Evolutionary conservation across 1,140 invertebrate genomes (phyloP).

Genomic region (Drosophila santomea): DNA sequence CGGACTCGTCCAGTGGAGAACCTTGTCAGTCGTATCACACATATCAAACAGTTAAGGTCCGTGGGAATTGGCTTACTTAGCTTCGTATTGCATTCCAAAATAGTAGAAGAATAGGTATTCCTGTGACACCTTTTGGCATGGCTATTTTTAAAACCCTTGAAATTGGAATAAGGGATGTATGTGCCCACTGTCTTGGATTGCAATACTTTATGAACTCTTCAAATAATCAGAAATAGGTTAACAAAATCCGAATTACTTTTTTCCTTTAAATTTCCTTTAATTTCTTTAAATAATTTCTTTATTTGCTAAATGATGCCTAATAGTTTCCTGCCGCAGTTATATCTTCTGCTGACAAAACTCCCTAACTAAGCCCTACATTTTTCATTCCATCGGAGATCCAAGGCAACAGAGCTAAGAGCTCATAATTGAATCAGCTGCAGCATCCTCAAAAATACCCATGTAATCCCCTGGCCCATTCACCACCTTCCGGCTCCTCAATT

Average conservation of each 20-base stretch:
- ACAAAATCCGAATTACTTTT: too few relatives aligned
- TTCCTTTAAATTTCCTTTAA: too few relatives aligned
- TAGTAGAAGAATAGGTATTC: constrained; percentile 11
- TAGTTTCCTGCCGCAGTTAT: too few relatives aligned
- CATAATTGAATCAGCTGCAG: constrained; percentile 26
- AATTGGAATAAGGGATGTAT: not conserved
- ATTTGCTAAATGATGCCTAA: too few relatives aligned
- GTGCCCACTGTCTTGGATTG: not conserved
- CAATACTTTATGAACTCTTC: too few relatives aligned
- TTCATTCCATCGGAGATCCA: not conserved
- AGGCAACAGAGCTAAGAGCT: constrained; percentile 15
- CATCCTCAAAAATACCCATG: constrained; percentile 16
- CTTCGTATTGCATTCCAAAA: constrained; percentile 29
- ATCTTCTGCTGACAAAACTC: too few relatives aligned
- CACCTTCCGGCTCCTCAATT: constrained; percentile 30
- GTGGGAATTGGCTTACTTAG: constrained; percentile 29
- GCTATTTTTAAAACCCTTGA: not conserved
- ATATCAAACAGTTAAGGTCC: constrained; percentile 42
- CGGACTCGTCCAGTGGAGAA: not conserved
- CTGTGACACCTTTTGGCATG: not conserved
- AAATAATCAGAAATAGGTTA: too few relatives aligned
- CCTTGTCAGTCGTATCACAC: constrained; percentile 36
- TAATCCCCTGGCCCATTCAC: constrained; percentile 1
- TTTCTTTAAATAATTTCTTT: too few relatives aligned
- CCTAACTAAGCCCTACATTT: too few relatives aligned